Conservation (phyloP, 2,113 vertebrate species). For the Orientallactaga bullata region DNA sequence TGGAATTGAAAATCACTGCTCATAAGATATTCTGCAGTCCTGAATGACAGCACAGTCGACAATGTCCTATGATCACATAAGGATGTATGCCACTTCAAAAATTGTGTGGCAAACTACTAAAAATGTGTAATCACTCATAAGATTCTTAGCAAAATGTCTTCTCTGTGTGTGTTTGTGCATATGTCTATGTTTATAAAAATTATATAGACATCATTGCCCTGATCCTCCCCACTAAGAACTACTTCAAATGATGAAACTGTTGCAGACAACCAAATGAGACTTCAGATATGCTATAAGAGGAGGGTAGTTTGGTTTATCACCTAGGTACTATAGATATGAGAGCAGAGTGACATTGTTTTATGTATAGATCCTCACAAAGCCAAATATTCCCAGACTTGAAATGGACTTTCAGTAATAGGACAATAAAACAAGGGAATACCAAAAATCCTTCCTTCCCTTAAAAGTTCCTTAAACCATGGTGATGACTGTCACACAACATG, state of each 20-base stretch:
- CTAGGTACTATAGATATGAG: background rate
- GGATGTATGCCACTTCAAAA: background rate
- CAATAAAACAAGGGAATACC: background rate
- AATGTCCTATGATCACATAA: background rate
- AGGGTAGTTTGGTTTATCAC: background rate
- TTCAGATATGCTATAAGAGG: background rate
- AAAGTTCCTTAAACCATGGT: background rate
- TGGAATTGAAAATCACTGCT: background rate
- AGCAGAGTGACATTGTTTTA: background rate
- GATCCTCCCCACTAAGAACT: background rate
- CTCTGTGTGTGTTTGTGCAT: background rate
- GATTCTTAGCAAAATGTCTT: background rate
- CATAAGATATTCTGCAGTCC: background rate
- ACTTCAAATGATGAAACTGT: background rate
- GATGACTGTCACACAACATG: background rate
- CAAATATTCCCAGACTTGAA: background rate
- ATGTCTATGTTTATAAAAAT: background rate
- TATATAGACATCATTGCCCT: background rate
- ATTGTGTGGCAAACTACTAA: background rate
- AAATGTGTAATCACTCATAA: background rate
- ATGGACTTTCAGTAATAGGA: too few species aligned
- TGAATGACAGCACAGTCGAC: background rate
- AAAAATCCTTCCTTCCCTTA: background rate
- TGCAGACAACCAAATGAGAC: background rate
- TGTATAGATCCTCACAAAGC: background rate